These are phyloP conservation scores for Phytoseiulus persimilis DNA, from an alignment of 2,888 invertebrate genomes.

Conservation along the genomic window DNA sequence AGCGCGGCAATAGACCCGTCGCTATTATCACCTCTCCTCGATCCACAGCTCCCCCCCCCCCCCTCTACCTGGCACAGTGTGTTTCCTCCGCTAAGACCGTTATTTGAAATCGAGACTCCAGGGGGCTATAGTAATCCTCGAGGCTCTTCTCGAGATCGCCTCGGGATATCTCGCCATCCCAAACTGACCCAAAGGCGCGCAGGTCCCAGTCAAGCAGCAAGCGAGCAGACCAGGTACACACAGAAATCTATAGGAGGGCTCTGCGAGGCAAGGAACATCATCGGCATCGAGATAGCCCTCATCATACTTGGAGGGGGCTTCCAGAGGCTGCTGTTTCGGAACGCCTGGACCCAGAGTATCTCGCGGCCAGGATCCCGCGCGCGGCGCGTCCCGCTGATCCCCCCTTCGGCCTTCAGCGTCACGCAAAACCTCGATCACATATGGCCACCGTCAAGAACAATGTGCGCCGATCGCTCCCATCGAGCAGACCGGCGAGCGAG, in stretches of 20 bases:
- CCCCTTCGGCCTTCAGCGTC: not conserved
- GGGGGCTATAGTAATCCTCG: slow-evolving; percentile 5
- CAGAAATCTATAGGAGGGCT: not conserved
- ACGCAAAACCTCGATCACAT: not conserved
- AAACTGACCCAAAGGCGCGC: not conserved
- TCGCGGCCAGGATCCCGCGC: not conserved
- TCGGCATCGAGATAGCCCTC: not conserved
- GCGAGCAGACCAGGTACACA: not conserved
- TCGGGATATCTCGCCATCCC: not conserved
- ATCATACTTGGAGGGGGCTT: not conserved
- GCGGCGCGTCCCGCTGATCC: not conserved
- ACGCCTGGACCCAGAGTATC: not conserved
- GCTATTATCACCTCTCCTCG: not conserved
- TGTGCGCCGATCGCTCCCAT: not conserved
- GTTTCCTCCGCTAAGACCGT: not conserved
- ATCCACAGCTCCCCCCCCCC: too few species aligned
- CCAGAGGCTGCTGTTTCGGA: not conserved
- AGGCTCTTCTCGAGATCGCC: not conserved
- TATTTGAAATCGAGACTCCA: not conserved
- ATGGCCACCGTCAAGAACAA: not conserved
- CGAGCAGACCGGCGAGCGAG: not conserved
- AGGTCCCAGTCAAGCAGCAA: not conserved
- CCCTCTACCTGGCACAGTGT: not conserved
- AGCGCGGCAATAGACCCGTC: not conserved
- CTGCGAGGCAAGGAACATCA: not conserved